A percentile compares a stretch with the other conserved stretches of the same genome.
phyloP scores from a whole-genome alignment of 2,888 invertebrate species.

The Tuta absoluta region DNA sequence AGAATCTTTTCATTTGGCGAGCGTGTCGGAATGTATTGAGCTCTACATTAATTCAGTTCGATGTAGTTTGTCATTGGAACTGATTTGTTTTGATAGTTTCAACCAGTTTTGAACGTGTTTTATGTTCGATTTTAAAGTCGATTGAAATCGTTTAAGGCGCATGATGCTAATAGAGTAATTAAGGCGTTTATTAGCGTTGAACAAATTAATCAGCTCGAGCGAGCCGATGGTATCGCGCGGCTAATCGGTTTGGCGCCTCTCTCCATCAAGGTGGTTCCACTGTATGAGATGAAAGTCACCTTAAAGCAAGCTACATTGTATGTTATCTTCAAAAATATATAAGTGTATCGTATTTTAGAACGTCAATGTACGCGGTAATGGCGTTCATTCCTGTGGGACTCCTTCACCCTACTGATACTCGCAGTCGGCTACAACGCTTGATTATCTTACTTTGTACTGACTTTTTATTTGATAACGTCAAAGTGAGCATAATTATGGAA shows the following conservation, averaged over 20 bases:
- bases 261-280: conserved; percentile 2
- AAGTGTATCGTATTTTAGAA: background rate
- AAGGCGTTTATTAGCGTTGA: conserved; percentile 57
- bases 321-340: background rate
- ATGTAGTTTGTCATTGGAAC: conserved; percentile 28
- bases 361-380: background rate
- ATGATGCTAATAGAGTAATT: conserved; percentile 66
- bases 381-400: background rate
- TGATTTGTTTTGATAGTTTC: conserved; percentile 13
- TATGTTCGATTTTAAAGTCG: conserved; percentile 11
- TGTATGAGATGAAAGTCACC: background rate
- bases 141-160: conserved; percentile 29
- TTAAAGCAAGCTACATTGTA: background rate
- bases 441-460: conserved; percentile 6
- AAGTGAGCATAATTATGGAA: conserved; percentile 2
- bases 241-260: conserved; percentile 61
- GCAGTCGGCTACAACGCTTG: conserved; percentile 2
- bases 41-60: background rate
- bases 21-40: conserved; percentile 63
- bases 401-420: background rate
- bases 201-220: conserved; percentile 57
- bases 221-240: conserved; percentile 40
- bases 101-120: background rate
- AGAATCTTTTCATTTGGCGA: conserved; percentile 67
- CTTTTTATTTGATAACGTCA: conserved; percentile 3